Percentiles rank a stretch among this genome's conserved stretches.
phyloP scores from a whole-genome alignment of 2,888 invertebrate species.

The Orthonevra nobilis region DNA sequence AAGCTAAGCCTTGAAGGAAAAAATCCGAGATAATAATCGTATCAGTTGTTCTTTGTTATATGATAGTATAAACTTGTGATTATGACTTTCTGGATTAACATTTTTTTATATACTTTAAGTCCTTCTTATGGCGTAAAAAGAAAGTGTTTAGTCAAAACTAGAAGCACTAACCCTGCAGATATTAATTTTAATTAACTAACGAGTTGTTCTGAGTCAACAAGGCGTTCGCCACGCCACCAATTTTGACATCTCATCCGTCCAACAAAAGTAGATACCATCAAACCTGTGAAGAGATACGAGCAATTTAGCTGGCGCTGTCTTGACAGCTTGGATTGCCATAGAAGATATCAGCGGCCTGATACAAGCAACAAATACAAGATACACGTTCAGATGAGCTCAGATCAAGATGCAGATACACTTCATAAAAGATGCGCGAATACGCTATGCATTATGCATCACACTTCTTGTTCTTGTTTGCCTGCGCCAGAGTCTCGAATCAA shows the following conservation, averaged over 20 bases:
- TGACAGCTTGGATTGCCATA: conserved; percentile 33
- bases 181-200: too few relatives aligned
- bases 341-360: too few relatives aligned
- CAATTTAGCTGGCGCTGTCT: conserved; percentile 54
- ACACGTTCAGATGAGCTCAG: conserved; percentile 27
- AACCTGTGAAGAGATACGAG: conserved; percentile 17
- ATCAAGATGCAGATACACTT: conserved; percentile 39
- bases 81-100: too few relatives aligned
- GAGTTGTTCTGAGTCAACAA: conserved; percentile 14
- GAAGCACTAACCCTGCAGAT: too few relatives aligned
- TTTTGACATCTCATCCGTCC: background rate
- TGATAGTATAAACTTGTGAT: too few relatives aligned
- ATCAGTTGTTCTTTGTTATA: too few relatives aligned
- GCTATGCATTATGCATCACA: conserved; percentile 64
- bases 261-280: conserved; percentile 28
- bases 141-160: too few relatives aligned
- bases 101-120: too few relatives aligned
- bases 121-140: too few relatives aligned
- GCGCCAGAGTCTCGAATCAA: background rate
- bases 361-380: conserved; percentile 31
- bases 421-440: conserved; percentile 21
- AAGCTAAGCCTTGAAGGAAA: too few relatives aligned
- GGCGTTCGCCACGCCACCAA: background rate
- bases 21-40: too few relatives aligned
- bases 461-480: conserved; percentile 26